Evolutionary conservation across 2,113 vertebrate genomes (phyloP).

Genomic region (Phyllostomus discolor): DNA sequence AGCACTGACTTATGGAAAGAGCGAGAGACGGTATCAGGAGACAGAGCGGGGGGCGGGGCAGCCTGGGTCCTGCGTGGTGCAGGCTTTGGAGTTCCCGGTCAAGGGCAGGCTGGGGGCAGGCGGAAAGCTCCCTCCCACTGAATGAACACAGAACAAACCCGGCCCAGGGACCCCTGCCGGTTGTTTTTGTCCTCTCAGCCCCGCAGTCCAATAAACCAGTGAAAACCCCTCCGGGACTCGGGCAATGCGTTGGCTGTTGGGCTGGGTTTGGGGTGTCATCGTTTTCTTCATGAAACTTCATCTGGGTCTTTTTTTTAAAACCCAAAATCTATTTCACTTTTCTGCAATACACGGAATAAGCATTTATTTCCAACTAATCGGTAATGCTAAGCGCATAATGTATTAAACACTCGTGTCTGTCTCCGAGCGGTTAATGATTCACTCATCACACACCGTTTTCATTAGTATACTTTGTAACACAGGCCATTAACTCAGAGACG

Average conservation of each 20-base stretch:
- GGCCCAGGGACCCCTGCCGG: neutral
- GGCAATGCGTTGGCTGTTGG: neutral
- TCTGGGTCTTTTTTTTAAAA: neutral
- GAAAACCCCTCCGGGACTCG: neutral
- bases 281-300: neutral
- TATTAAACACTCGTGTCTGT: neutral
- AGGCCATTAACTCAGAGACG: neutral
- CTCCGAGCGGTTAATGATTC: neutral
- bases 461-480: neutral
- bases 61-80: too few relatives aligned
- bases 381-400: neutral
- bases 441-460: neutral
- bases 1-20: neutral
- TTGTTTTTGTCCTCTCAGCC: neutral
- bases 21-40: neutral
- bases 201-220: neutral
- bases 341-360: neutral
- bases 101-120: fast-evolving
- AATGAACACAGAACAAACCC: neutral
- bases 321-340: neutral
- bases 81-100: neutral
- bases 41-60: fast-evolving
- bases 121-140: neutral
- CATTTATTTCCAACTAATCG: neutral
- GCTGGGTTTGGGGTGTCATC: neutral